Percentiles rank a stretch among this genome's conserved stretches.
Evolutionary conservation across 2,888 invertebrate species (phyloP).

Genomic region (Microctonus hyperodae): DNA sequence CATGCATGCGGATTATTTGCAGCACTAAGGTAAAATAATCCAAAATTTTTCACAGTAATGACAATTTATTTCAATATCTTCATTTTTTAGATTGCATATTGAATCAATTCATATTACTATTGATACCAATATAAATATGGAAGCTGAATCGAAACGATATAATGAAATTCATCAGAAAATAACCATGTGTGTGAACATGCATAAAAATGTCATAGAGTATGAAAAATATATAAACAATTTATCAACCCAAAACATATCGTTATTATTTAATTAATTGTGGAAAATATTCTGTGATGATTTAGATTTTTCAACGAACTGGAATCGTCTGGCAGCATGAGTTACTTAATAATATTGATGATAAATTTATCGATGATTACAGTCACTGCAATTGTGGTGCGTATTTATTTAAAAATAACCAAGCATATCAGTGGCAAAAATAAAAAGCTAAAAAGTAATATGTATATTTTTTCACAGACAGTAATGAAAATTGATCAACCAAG

Average conservation of each 20-base stretch:
- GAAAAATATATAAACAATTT: background rate
- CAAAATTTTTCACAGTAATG: background rate
- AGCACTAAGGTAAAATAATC: conserved; percentile 31
- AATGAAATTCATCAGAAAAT: background rate
- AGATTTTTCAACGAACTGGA: conserved; percentile 31
- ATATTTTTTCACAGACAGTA: conserved; percentile 20
- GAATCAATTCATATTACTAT: background rate
- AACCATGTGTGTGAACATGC: conserved; percentile 1
- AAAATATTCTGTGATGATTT: background rate
- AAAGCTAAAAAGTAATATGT: background rate
- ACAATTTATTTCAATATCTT: background rate
- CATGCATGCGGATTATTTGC: conserved; percentile 35
- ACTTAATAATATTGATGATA: conserved; percentile 28
- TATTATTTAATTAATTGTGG: background rate
- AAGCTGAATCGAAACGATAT: background rate
- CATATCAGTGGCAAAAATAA: too few relatives aligned
- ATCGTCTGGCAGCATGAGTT: conserved; percentile 19
- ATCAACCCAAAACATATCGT: background rate
- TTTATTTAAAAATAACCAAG: too few relatives aligned
- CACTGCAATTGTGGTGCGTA: conserved; percentile 31
- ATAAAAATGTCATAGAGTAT: conserved; percentile 6
- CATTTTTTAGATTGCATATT: background rate
- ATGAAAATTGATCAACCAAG: conserved; percentile 26
- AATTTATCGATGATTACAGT: conserved; percentile 35
- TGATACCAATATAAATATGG: background rate